A percentile compares a stretch with the other conserved stretches of the same genome.
Evolutionary conservation across 2,888 invertebrate species (phyloP).

Genomic region (Dichetophora obliterata): DNA sequence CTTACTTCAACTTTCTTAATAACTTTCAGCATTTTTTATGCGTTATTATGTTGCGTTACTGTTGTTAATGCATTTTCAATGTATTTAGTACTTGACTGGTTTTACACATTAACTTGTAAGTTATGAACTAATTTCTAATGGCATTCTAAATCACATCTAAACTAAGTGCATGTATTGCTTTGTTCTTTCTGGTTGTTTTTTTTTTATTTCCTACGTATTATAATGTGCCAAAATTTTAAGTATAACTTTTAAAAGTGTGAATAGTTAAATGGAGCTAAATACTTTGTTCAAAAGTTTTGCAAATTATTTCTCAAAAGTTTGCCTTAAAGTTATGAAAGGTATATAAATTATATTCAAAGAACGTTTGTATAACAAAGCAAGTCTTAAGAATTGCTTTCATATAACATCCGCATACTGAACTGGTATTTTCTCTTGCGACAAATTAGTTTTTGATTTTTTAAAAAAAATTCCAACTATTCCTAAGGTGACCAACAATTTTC

Average conservation of each 20-base stretch:
- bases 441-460: no score
- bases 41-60: background rate
- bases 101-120: background rate
- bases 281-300: no score
- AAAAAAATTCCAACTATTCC: no score
- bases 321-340: no score
- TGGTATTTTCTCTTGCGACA: no score
- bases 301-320: no score
- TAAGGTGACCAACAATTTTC: no score
- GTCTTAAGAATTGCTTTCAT: no score
- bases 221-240: background rate
- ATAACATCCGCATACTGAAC: no score
- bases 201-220: conserved; percentile 5
- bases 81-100: background rate
- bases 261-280: background rate
- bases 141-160: conserved; percentile 31
- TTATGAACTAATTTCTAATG: conserved; percentile 31
- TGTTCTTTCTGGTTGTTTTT: background rate
- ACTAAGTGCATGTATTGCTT: conserved; percentile 41
- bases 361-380: background rate
- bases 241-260: background rate
- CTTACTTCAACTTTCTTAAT: conserved; percentile 19
- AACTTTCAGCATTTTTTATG: background rate
- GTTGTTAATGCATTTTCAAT: background rate
- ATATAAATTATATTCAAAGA: background rate